These are phyloP conservation scores for Seira ritae DNA, from an alignment of 2,888 invertebrate genomes.

Conservation along the genomic window DNA sequence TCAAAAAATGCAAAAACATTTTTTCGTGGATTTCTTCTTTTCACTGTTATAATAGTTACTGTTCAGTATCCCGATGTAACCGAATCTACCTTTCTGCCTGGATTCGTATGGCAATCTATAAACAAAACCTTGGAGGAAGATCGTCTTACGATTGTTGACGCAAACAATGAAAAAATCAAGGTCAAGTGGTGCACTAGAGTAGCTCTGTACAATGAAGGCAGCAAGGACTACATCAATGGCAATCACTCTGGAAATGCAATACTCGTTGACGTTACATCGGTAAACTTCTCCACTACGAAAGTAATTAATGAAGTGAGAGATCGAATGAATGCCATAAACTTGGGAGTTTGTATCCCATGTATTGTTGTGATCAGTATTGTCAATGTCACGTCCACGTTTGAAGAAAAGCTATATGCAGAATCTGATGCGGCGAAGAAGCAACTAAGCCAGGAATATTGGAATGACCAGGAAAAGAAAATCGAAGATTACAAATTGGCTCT, in stretches of 20 bases:
- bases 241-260: slow-evolving; percentile 1
- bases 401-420: not conserved
- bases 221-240: slow-evolving; percentile 13
- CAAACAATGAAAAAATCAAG: slow-evolving; percentile 46
- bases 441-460: not conserved
- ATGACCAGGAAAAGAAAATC: not conserved
- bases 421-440: not conserved
- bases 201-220: slow-evolving; percentile 59
- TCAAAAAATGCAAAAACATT: too few species aligned
- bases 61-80: not conserved
- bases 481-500: slow-evolving; percentile 42
- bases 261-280: slow-evolving; percentile 2
- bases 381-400: slow-evolving; percentile 31
- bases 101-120: slow-evolving; percentile 63
- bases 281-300: slow-evolving; percentile 4
- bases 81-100: not conserved
- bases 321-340: slow-evolving; percentile 33
- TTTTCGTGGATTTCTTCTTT: not conserved
- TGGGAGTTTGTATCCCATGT: slow-evolving; percentile 58
- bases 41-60: not conserved
- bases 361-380: slow-evolving; percentile 66
- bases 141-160: slow-evolving; percentile 39
- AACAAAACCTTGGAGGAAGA: slow-evolving; percentile 59
- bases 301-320: slow-evolving; percentile 27
- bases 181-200: slow-evolving; percentile 55